phyloP scores from a whole-genome alignment of 2,113 vertebrate genomes.

The Dissostichus mawsoni region DNA sequence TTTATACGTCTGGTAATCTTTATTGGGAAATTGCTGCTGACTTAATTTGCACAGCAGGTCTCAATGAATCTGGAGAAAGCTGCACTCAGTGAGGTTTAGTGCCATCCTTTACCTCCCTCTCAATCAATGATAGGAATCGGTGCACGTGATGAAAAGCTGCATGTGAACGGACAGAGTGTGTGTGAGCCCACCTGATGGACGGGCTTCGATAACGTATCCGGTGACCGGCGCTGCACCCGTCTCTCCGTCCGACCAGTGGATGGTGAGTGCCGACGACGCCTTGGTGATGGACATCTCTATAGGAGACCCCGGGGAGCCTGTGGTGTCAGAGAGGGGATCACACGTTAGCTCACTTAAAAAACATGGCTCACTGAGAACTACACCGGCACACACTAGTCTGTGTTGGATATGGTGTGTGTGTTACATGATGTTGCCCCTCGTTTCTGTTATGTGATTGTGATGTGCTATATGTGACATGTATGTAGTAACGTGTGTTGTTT shows the following conservation, averaged over 20 bases:
- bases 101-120: not conserved
- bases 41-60: conserved; percentile 65
- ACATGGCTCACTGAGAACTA: no score
- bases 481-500: no score
- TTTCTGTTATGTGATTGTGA: no score
- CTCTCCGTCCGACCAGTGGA: conserved; percentile 91
- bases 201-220: conserved; percentile 92
- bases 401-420: no score
- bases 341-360: not conserved
- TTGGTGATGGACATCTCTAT: conserved; percentile 90
- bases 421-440: no score
- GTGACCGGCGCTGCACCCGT: conserved; percentile 85
- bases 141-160: not conserved
- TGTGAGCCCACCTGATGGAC: conserved; percentile 89
- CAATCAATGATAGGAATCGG: conserved; percentile 2
- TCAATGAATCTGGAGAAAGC: conserved; percentile 39
- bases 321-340: conserved; percentile 10
- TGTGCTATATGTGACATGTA: no score
- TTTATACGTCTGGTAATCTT: conserved; percentile 51
- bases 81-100: conserved; percentile 4
- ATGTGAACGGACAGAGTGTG: not conserved
- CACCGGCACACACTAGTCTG: no score
- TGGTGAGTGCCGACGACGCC: conserved; percentile 86
- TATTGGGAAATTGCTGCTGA: conserved; percentile 57
- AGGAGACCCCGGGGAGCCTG: conserved; percentile 92